Evolutionary conservation across 2,797 vertebrate species (phyloP).

Genomic region (Macrochelys suwanniensis): DNA sequence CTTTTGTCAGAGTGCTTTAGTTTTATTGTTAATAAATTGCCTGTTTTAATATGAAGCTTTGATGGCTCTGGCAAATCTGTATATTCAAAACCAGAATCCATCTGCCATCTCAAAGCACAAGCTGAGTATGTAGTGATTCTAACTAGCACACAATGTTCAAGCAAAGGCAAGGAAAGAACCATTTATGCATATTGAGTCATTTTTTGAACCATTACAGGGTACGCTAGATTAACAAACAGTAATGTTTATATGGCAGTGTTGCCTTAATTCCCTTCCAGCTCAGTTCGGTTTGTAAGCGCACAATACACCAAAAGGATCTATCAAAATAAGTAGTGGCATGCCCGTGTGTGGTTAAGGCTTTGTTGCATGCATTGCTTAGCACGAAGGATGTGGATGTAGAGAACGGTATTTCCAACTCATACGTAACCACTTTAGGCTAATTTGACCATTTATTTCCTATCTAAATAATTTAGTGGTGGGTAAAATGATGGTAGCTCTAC

Average conservation of each 20-base stretch:
- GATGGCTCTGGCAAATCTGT: background rate
- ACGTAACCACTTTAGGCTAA: accelerated
- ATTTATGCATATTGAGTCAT: background rate
- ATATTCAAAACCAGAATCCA: background rate
- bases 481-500: background rate
- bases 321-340: accelerated
- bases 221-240: background rate
- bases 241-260: background rate
- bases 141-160: background rate
- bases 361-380: background rate
- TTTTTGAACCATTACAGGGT: background rate
- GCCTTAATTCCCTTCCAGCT: background rate
- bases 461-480: background rate
- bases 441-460: background rate
- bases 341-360: accelerated
- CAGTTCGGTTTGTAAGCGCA: background rate
- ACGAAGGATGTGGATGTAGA: accelerated
- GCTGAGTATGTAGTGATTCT: background rate
- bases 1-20: background rate
- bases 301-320: background rate
- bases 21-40: background rate
- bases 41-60: background rate
- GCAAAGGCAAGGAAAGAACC: background rate
- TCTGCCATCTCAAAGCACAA: background rate
- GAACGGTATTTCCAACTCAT: background rate